Evolutionary conservation across 2,797 vertebrate species (phyloP).

Genomic region (Acrossocheilus wenchowensis): DNA sequence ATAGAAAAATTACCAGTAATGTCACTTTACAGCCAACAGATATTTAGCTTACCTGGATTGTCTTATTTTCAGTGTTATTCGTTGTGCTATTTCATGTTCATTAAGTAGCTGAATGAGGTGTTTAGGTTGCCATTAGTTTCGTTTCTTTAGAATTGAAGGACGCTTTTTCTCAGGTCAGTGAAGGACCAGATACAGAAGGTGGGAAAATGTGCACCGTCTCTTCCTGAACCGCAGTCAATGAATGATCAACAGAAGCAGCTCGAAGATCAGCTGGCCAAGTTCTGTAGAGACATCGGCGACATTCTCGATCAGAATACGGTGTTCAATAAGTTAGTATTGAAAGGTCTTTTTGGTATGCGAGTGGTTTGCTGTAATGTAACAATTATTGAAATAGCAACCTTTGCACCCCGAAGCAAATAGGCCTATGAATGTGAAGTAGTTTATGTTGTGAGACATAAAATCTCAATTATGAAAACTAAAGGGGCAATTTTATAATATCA

Average conservation of each 20-base stretch:
- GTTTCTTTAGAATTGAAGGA: not conserved
- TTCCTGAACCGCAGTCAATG: not conserved
- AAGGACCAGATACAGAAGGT: not conserved
- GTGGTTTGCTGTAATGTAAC: not conserved
- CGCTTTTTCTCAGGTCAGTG: not conserved
- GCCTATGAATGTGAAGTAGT: too few relatives aligned
- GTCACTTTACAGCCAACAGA: too few relatives aligned
- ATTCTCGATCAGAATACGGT: fast-evolving
- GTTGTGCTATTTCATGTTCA: not conserved
- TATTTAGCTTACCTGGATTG: too few relatives aligned
- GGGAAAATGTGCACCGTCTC: not conserved
- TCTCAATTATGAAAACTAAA: too few relatives aligned
- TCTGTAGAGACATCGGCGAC: not conserved
- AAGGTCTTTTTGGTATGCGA: not conserved
- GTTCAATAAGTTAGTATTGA: not conserved
- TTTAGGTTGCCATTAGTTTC: not conserved
- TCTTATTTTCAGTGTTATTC: not conserved
- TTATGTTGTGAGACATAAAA: too few relatives aligned
- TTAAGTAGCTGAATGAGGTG: not conserved
- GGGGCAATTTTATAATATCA: too few relatives aligned
- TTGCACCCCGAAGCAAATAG: too few relatives aligned
- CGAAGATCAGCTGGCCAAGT: not conserved
- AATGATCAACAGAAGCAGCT: not conserved
- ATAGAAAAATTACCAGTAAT: too few relatives aligned
- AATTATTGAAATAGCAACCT: not conserved